These are phyloP conservation scores for Ahaetulla prasina DNA, from an alignment of 2,113 vertebrate genomes.

Conservation along the genomic window DNA sequence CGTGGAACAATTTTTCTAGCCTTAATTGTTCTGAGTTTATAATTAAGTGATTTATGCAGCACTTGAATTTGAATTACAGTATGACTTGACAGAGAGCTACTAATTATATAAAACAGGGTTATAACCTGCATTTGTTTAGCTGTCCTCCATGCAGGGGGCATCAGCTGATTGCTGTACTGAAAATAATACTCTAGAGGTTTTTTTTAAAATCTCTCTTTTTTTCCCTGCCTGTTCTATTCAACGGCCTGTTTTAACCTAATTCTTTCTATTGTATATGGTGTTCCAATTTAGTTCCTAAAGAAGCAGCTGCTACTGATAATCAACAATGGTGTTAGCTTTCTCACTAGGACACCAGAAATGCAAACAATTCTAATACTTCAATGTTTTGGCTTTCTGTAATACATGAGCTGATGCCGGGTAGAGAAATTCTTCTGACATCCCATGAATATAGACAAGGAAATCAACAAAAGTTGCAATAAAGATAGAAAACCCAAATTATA, in stretches of 20 bases:
- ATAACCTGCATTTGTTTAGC: not conserved
- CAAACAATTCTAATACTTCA: not conserved
- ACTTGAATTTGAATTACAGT: slow-evolving; percentile 6
- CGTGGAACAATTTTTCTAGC: not conserved
- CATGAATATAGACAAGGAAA: not conserved
- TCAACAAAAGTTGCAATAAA: not conserved
- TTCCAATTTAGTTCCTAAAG: not conserved
- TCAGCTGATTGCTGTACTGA: slow-evolving; percentile 3
- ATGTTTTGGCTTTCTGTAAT: not conserved
- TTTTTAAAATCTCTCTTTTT: slow-evolving; percentile 5
- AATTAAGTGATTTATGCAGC: not conserved
- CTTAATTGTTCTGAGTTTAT: not conserved
- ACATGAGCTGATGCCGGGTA: not conserved
- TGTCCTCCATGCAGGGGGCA: not conserved
- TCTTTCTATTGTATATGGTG: slow-evolving; percentile 9
- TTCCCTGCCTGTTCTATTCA: not conserved
- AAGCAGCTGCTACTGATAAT: not conserved
- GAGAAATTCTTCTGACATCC: not conserved
- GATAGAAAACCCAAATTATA: not conserved
- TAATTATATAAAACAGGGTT: not conserved
- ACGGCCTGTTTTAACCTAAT: not conserved
- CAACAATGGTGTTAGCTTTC: slow-evolving; percentile 12
- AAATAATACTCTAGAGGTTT: slow-evolving; percentile 12
- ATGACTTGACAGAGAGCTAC: not conserved
- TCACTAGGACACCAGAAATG: slow-evolving; percentile 9